A percentile compares a stretch with the other conserved stretches of the same genome.
These are phyloP conservation scores for Lycocerus yunnanus DNA, from an alignment of 2,888 invertebrate species.

Conservation along the genomic window DNA sequence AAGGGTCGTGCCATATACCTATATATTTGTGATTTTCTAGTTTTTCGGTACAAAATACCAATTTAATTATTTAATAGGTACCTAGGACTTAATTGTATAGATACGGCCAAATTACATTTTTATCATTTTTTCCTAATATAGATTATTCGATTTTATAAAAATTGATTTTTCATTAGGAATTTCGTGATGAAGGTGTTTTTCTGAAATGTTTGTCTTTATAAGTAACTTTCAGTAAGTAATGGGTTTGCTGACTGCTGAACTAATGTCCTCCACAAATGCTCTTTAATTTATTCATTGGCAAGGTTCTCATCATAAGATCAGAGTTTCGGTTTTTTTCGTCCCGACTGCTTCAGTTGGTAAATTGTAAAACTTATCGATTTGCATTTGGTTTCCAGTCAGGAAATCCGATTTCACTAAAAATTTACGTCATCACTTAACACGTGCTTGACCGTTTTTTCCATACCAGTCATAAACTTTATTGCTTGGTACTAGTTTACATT, in stretches of 20 bases:
- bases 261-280: not conserved
- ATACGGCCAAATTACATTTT: not conserved
- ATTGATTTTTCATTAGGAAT: not conserved
- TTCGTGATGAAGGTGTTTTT: not conserved
- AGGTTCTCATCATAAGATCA: not conserved
- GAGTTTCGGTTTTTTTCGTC: not conserved
- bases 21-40: not conserved
- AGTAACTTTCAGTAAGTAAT: not conserved
- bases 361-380: not conserved
- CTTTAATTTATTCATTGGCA: not conserved
- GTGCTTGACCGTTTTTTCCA: not conserved
- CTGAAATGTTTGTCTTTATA: not conserved
- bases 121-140: not conserved
- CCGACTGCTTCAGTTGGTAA: not conserved
- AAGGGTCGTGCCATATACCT: not conserved
- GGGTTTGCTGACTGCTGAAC: not conserved
- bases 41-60: not conserved
- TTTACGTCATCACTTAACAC: not conserved
- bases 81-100: not conserved
- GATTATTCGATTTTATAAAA: not conserved
- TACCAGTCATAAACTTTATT: not conserved
- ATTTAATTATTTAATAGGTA: not conserved
- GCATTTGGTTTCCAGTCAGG: not conserved
- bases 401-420: not conserved
- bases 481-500: not conserved